These are phyloP conservation scores for Anastatus disparis DNA, from an alignment of 1,140 invertebrate species.

Conservation along the genomic window DNA sequence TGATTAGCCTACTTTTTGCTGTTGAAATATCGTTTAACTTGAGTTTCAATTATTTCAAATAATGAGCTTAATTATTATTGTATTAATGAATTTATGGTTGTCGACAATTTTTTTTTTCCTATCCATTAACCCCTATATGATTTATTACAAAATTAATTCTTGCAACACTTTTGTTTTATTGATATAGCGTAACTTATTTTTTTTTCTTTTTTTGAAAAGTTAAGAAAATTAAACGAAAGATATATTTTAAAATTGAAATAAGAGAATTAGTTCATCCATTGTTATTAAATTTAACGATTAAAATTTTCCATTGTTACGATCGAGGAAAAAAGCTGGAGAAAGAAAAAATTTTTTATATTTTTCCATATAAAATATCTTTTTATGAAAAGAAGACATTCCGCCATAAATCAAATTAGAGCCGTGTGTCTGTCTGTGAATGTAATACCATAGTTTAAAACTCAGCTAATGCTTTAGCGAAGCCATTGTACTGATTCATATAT, in stretches of 20 bases:
- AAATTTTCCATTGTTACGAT: not conserved
- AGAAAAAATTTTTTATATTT: constrained; percentile 7
- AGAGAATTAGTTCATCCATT: not conserved
- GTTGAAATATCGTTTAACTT: not conserved
- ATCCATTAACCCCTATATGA: not conserved
- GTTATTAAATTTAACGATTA: not conserved
- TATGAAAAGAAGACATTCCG: not conserved
- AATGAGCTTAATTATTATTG: not conserved
- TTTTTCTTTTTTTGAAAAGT: too few relatives aligned
- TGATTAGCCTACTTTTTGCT: constrained; percentile 3
- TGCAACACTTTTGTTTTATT: too few relatives aligned
- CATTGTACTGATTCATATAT: constrained; percentile 32
- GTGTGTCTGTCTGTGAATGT: constrained; percentile 28
- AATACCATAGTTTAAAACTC: constrained; percentile 34
- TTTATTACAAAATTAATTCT: not conserved
- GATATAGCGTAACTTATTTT: too few relatives aligned
- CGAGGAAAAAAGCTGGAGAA: not conserved
- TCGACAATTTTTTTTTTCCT: not conserved
- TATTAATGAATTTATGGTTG: not conserved
- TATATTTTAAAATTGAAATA: too few relatives aligned
- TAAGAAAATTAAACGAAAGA: too few relatives aligned
- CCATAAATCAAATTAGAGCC: constrained; percentile 38
- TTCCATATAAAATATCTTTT: constrained; percentile 16
- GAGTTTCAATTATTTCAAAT: not conserved
- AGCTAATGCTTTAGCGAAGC: constrained; percentile 10